These are phyloP conservation scores for Gnathonemus echidnorhynchus DNA, from an alignment of 2,113 vertebrate genomes.

Conservation along the genomic window DNA sequence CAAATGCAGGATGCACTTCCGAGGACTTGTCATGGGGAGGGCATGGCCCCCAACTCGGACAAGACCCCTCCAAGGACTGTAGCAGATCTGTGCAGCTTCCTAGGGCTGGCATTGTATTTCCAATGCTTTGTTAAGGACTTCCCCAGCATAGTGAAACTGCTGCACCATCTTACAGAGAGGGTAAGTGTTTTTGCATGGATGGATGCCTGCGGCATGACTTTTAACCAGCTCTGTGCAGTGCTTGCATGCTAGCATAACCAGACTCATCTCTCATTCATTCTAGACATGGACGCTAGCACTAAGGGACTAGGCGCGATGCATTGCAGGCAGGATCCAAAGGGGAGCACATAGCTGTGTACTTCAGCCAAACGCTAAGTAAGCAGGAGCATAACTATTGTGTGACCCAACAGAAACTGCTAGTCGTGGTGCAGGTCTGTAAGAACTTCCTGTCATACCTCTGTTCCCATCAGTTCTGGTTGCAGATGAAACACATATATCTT, in stretches of 20 bases:
- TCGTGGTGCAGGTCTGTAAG: not conserved
- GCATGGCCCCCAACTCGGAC: too few species aligned
- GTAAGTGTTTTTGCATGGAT: not conserved
- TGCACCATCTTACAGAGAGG: too few species aligned
- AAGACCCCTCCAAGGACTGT: too few species aligned
- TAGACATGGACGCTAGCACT: not conserved
- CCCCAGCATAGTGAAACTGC: too few species aligned
- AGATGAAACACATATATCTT: not conserved
- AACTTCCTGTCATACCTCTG: not conserved
- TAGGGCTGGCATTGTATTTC: too few species aligned
- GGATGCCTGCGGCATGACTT: not conserved
- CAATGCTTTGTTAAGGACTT: too few species aligned
- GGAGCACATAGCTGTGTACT: not conserved
- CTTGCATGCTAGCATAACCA: not conserved
- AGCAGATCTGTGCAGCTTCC: too few species aligned
- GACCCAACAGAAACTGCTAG: not conserved
- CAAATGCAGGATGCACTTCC: too few species aligned
- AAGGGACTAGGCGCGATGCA: not conserved
- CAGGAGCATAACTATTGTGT: not conserved
- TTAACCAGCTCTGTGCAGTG: not conserved
- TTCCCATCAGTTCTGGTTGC: not conserved
- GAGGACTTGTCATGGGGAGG: too few species aligned
- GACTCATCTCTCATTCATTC: not conserved
- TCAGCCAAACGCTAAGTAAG: not conserved
- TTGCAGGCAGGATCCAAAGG: not conserved